Base-by-base conservation (phyloP, 1,140 invertebrate species). In the Saxidomus purpurata region DNA sequence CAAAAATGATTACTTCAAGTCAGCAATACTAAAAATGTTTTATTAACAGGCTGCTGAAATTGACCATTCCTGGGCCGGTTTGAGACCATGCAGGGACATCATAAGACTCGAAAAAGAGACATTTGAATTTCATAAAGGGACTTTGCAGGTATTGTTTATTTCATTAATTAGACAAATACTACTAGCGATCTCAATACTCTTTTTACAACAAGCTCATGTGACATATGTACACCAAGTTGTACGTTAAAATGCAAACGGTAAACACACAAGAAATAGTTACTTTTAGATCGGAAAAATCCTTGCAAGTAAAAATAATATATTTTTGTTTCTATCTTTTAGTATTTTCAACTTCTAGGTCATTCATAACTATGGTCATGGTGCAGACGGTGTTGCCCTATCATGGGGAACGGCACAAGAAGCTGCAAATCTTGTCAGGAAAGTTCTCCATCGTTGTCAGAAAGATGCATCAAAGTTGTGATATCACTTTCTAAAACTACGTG, bases 341-440 rank as follows among this genome's bases (percentile, higher is more conserved):
- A n/a, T n/a, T n/a, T n/a, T n/a, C n/a, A n/a, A n/a, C n/a, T 52
- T 61, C 19, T 85, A 93, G 93, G 79, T 93, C 49, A 97, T 99
- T 1, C 98, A 99, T 95, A 98, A 98, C 95, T 99, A 99, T 94
- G 98, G 98, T 8, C 98, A 99, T 94, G 98, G 98, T 1, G 98
- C 98, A 11, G 98, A 98, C 95, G 98, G 98, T 13, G 97, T 99
- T 0, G 97, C 97, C 80, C 97, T 98, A 40, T 97, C 98, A 11
- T 98, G 98, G 9, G 98, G 98, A 38, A 98, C 98, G 0, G 97
- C 97, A 0, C 96, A 97, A 82, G 96, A 98, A 92, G 98, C 98
- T 0, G 97, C 98, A 0, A 91, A 97, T 34, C 94, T 98, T 4
- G 97, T 97, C 95, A 96, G 86, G 97, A 90, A 76, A 90, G 71